These are phyloP conservation scores for Drepanosiphum platanoidis DNA, from an alignment of 2,888 invertebrate species.

Conservation along the genomic window DNA sequence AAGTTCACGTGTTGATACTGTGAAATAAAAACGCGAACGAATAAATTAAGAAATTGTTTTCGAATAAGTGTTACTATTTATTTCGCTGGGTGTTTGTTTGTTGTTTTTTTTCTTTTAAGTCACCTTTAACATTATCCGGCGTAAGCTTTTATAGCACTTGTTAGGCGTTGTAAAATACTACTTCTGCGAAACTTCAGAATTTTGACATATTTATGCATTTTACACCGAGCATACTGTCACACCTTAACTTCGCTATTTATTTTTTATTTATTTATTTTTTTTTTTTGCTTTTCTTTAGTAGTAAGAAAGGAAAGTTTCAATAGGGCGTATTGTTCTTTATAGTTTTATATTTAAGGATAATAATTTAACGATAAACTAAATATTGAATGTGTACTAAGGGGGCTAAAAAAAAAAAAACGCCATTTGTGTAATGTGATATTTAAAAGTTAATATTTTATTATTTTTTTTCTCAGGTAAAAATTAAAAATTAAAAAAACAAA, in stretches of 20 bases:
- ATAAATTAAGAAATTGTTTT: neutral
- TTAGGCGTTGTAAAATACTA: constrained; percentile 16
- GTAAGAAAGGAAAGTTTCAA: neutral
- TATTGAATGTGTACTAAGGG: neutral
- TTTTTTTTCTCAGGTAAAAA: neutral
- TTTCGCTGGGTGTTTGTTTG: neutral
- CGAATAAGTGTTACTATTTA: neutral
- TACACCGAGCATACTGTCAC: neutral
- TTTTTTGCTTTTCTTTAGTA: too few species aligned
- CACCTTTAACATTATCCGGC: neutral
- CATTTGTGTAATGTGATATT: neutral
- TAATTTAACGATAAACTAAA: neutral
- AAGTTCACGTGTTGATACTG: neutral
- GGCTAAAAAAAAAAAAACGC: neutral
- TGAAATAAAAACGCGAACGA: neutral
- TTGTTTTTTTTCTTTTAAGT: neutral
- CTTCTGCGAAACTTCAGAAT: neutral
- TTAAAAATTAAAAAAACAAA: neutral
- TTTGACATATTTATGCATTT: constrained; percentile 26
- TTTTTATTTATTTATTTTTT: too few species aligned
- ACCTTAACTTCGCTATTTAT: neutral
- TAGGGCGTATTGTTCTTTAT: neutral
- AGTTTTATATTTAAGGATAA: neutral
- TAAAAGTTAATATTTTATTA: neutral
- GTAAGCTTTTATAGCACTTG: neutral